Evolutionary conservation across 2,113 vertebrate genomes (phyloP).

Genomic region (Columba livia): DNA sequence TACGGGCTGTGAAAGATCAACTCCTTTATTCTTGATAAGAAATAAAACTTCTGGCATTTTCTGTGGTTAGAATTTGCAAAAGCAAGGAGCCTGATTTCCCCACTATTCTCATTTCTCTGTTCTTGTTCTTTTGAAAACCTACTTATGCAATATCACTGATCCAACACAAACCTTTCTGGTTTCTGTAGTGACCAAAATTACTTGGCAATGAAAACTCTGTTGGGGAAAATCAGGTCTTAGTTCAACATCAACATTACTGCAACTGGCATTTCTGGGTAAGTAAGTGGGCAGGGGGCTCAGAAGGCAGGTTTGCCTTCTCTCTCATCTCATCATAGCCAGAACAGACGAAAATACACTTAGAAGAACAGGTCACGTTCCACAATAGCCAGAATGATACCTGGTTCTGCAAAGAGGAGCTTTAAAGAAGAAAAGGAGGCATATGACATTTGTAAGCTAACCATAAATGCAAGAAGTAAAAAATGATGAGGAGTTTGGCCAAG

Average conservation of each 20-base stretch:
- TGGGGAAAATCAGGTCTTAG: neutral
- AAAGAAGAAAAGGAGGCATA: neutral
- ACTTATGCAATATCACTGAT: conserved; percentile 44
- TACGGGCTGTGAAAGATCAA: neutral
- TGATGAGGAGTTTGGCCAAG: neutral
- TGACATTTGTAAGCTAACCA: conserved; percentile 4
- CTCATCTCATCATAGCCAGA: neutral
- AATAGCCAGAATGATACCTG: neutral
- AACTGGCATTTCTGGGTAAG: neutral
- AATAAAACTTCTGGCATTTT: conserved; percentile 24
- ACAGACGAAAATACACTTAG: neutral
- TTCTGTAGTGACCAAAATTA: conserved; percentile 4
- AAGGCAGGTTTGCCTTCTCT: neutral
- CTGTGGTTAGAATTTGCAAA: conserved; percentile 55
- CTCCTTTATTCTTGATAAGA: conserved; percentile 7
- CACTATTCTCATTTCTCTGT: conserved; percentile 65
- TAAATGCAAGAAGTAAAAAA: neutral
- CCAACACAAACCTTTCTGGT: conserved; percentile 24
- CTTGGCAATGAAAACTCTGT: neutral
- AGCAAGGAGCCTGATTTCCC: conserved; percentile 55
- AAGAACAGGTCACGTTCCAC: neutral
- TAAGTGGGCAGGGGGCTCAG: neutral
- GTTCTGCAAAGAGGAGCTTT: neutral
- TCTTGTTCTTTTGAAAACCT: conserved; percentile 60
- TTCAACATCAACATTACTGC: neutral